These are phyloP conservation scores for Leptinotarsa texana DNA, from an alignment of 1,140 invertebrate species.

Conservation along the genomic window DNA sequence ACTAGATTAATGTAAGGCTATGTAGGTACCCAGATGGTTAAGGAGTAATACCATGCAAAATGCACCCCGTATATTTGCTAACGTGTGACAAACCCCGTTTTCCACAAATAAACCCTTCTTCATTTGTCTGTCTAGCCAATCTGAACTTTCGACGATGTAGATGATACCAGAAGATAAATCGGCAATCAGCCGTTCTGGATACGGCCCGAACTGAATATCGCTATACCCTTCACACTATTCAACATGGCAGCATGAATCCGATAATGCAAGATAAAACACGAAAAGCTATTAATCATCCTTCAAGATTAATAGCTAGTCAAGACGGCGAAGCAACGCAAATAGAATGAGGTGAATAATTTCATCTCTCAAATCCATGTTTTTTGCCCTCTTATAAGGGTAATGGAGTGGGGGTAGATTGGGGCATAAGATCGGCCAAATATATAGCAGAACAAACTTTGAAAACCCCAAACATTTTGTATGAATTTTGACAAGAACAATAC, in stretches of 20 bases:
- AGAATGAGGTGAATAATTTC: not conserved
- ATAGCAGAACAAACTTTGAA: too few relatives aligned
- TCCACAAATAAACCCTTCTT: too few relatives aligned
- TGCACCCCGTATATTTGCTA: too few relatives aligned
- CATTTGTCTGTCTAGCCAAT: too few relatives aligned
- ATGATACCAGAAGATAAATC: not conserved
- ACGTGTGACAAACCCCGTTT: too few relatives aligned
- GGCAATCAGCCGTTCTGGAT: not conserved
- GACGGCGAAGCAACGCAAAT: not conserved
- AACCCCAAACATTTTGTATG: too few relatives aligned
- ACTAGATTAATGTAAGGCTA: too few relatives aligned
- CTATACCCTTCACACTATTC: not conserved
- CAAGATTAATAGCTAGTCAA: not conserved
- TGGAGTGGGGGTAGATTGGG: too few relatives aligned
- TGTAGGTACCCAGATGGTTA: too few relatives aligned
- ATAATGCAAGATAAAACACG: constrained; percentile 3
- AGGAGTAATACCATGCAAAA: too few relatives aligned
- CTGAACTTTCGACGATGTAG: not conserved
- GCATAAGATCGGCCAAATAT: too few relatives aligned
- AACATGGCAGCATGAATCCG: not conserved
- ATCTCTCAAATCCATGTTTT: not conserved
- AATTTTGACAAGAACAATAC: too few relatives aligned
- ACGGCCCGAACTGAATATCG: not conserved
- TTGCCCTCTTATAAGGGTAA: not conserved
- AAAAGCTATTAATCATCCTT: not conserved